Evolutionary conservation across 2,888 invertebrate species (phyloP).

Genomic region (Hypsopygia costalis): DNA sequence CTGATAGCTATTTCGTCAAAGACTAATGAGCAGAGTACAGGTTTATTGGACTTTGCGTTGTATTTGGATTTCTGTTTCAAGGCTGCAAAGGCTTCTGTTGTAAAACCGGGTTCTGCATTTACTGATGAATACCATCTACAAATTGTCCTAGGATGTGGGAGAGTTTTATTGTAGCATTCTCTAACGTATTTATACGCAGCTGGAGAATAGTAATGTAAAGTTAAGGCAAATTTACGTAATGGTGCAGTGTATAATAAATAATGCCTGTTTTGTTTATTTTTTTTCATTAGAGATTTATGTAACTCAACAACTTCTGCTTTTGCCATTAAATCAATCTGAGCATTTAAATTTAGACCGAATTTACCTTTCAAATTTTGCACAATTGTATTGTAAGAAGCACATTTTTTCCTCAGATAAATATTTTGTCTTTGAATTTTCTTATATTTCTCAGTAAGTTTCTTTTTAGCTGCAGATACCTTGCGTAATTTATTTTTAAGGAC

Average conservation of each 20-base stretch:
- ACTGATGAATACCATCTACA: no score
- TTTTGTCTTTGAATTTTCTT: slow-evolving; percentile 19
- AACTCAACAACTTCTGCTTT: slow-evolving; percentile 14
- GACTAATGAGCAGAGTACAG: no score
- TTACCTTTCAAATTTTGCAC: slow-evolving; percentile 10
- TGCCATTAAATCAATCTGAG: slow-evolving; percentile 9
- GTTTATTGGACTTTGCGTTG: no score
- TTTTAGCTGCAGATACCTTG: slow-evolving; percentile 13
- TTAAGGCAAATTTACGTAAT: slow-evolving; percentile 17
- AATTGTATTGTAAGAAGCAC: slow-evolving; percentile 14
- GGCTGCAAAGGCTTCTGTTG: no score
- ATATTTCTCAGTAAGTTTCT: slow-evolving; percentile 14
- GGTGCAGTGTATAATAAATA: slow-evolving; percentile 7
- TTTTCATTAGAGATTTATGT: slow-evolving; percentile 10
- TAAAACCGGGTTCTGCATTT: no score
- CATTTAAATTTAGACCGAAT: slow-evolving; percentile 3
- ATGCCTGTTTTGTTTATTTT: slow-evolving; percentile 11
- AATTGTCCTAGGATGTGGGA: slow-evolving; percentile 9
- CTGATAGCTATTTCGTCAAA: no score
- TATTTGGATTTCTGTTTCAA: no score
- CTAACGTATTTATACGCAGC: slow-evolving; percentile 14
- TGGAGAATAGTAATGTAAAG: slow-evolving; percentile 13
- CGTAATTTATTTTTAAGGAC: slow-evolving; percentile 15
- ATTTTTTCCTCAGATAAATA: slow-evolving; percentile 16
- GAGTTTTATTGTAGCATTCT: slow-evolving; percentile 9